A percentile compares a stretch with the other conserved stretches of the same genome.
These are phyloP conservation scores for Trissolcus japonicus DNA, from an alignment of 2,888 invertebrate genomes.

Conservation along the genomic window DNA sequence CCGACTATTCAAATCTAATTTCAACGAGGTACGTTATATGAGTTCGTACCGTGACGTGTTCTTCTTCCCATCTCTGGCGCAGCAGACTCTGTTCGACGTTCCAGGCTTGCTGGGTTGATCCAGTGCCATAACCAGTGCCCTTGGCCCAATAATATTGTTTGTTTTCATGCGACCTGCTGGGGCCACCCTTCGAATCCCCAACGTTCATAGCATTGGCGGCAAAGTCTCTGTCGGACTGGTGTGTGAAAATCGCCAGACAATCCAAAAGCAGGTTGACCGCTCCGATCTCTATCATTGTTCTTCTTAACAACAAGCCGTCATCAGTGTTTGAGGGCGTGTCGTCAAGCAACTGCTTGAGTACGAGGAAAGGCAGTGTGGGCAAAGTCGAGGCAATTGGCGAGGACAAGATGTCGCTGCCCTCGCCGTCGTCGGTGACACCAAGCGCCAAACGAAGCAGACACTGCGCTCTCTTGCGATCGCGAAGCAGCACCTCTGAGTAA, in stretches of 20 bases:
- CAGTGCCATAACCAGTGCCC: slow-evolving; percentile 97
- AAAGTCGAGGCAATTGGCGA: slow-evolving; percentile 83
- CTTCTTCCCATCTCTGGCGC: slow-evolving; percentile 93
- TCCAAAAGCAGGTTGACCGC: slow-evolving; percentile 90
- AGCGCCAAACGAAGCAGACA: slow-evolving; percentile 90
- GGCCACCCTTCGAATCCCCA: slow-evolving; percentile 64
- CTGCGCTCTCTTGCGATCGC: slow-evolving; percentile 89
- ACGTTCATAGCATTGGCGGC: slow-evolving; percentile 77
- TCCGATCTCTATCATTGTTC: slow-evolving; percentile 89
- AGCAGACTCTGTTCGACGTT: slow-evolving; percentile 96
- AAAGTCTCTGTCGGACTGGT: slow-evolving; percentile 78
- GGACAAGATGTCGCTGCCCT: slow-evolving; percentile 88
- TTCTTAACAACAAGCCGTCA: slow-evolving; percentile 85
- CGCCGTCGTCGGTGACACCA: slow-evolving; percentile 94
- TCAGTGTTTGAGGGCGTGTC: slow-evolving; percentile 85
- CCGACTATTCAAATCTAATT: background rate
- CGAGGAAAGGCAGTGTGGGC: slow-evolving; percentile 87
- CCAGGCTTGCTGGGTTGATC: slow-evolving; percentile 96
- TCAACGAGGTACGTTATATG: no score
- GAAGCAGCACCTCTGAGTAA: slow-evolving; percentile 91
- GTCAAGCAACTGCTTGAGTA: slow-evolving; percentile 86
- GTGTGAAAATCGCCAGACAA: slow-evolving; percentile 92
- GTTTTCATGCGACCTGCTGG: slow-evolving; percentile 79
- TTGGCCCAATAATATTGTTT: slow-evolving; percentile 95
- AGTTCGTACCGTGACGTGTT: slow-evolving; percentile 86